Conservation (phyloP, 1,140 invertebrate species). For the Papilio glaucus region DNA sequence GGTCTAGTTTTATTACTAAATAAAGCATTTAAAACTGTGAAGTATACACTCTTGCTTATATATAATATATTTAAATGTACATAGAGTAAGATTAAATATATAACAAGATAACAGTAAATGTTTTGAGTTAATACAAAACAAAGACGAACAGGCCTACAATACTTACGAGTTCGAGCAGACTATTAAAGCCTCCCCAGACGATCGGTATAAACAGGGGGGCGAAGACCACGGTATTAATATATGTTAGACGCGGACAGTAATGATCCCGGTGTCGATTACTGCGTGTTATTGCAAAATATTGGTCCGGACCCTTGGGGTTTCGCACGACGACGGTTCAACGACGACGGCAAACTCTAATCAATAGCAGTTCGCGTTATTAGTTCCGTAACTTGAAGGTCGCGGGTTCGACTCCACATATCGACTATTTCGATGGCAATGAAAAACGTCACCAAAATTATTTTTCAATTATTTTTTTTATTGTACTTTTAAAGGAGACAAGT, state of each 20-base stretch:
- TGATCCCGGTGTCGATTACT: conserved; percentile 44
- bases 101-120: neutral
- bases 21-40: too few species aligned
- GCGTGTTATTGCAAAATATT: conserved; percentile 51
- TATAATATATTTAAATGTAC: too few species aligned
- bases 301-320: conserved; percentile 23
- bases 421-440: too few species aligned
- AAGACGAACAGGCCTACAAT: neutral
- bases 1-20: too few species aligned
- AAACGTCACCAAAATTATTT: too few species aligned
- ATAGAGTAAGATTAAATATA: too few species aligned
- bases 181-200: conserved; percentile 3
- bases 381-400: neutral
- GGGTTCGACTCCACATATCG: too few species aligned
- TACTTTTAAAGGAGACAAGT: too few species aligned
- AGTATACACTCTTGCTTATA: too few species aligned
- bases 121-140: neutral
- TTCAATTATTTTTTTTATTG: too few species aligned
- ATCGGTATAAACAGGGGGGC: neutral
- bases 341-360: neutral
- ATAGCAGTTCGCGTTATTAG: neutral
- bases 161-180: neutral
- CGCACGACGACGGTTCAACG: neutral
- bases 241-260: conserved; percentile 47
- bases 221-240: conserved; percentile 46